These are phyloP conservation scores for Phrynosoma platyrhinos DNA, from an alignment of 2,113 vertebrate genomes.

Conservation along the genomic window DNA sequence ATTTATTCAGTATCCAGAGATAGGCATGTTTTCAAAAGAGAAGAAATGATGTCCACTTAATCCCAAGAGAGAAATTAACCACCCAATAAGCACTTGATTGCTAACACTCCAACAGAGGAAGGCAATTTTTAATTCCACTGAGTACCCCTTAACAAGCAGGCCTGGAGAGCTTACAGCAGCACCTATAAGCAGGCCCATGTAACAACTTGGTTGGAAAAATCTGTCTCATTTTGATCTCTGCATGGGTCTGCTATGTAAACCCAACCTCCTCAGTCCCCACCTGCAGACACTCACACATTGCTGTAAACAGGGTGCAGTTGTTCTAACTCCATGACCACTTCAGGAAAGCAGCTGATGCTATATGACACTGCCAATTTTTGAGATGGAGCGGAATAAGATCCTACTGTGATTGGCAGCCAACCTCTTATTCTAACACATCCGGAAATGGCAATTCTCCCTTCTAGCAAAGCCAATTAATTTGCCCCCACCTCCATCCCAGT, in stretches of 20 bases:
- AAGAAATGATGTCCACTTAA: conserved; percentile 60
- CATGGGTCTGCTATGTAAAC: conserved; percentile 20
- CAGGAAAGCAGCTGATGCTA: conserved; percentile 72
- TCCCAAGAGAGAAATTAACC: conserved; percentile 60
- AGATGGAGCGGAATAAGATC: conserved; percentile 62
- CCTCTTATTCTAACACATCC: conserved; percentile 15
- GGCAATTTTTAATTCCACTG: conserved; percentile 61
- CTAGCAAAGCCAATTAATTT: conserved; percentile 49
- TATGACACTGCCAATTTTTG: conserved; percentile 65
- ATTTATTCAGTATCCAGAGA: conserved; percentile 56
- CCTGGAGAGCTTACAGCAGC: conserved; percentile 33
- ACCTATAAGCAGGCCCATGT: conserved; percentile 9
- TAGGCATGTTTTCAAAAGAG: conserved; percentile 57
- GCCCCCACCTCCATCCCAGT: neutral
- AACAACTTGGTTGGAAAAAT: conserved; percentile 56
- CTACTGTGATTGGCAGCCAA: conserved; percentile 39
- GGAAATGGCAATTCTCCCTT: conserved; percentile 58
- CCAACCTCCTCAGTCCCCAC: conserved; percentile 53
- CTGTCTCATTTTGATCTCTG: conserved; percentile 56
- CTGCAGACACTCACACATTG: conserved; percentile 51
- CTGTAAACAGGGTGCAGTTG: conserved; percentile 53
- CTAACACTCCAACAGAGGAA: conserved; percentile 42
- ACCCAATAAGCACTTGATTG: conserved; percentile 42
- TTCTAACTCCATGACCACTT: conserved; percentile 64
- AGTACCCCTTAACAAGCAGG: conserved; percentile 57